These are phyloP conservation scores for Pristiophorus japonicus DNA, from an alignment of 2,113 vertebrate species.

Conservation along the genomic window DNA sequence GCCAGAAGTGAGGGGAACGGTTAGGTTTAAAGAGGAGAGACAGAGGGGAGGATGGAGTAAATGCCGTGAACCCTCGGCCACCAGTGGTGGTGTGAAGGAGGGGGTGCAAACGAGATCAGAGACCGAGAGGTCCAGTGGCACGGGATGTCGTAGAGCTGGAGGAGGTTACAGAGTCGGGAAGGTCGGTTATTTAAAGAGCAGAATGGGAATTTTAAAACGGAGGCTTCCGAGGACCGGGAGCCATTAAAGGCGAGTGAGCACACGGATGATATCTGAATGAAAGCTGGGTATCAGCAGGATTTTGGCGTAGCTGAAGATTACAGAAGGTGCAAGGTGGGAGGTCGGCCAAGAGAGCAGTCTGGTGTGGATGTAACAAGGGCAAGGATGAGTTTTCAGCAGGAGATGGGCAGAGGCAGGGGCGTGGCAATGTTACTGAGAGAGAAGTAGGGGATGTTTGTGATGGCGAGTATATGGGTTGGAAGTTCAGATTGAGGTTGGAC, in stretches of 20 bases:
- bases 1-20: too few species aligned
- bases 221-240: background rate
- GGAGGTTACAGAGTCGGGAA: background rate
- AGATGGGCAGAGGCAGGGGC: too few species aligned
- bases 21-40: background rate
- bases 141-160: too few species aligned
- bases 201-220: background rate
- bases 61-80: too few species aligned
- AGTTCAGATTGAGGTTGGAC: too few species aligned
- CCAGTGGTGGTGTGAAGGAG: background rate
- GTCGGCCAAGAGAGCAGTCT: too few species aligned
- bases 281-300: background rate
- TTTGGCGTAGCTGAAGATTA: background rate
- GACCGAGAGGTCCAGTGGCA: background rate
- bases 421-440: background rate
- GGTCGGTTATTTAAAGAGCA: background rate
- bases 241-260: background rate
- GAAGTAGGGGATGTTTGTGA: background rate
- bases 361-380: background rate
- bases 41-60: background rate
- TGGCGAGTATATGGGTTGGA: too few species aligned
- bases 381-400: background rate
- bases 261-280: background rate
- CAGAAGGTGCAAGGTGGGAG: background rate
- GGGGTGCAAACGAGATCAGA: background rate